phyloP scores from a whole-genome alignment of 1,140 invertebrate species.

The Mizuhopecten yessoensis region DNA sequence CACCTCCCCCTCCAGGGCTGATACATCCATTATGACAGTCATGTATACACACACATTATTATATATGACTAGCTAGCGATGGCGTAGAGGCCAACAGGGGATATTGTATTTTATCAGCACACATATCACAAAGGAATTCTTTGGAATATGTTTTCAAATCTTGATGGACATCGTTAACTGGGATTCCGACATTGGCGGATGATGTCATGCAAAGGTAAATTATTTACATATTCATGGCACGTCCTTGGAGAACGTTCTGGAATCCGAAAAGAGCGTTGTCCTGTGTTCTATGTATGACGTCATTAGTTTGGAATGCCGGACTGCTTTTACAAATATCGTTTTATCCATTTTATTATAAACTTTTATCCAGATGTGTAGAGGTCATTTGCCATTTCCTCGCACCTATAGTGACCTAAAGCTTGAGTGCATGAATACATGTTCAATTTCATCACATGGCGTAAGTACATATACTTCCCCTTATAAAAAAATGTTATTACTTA shows the following conservation, averaged over 20 bases:
- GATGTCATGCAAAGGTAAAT: not conserved
- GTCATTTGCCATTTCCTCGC: too few relatives aligned
- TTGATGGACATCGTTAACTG: not conserved
- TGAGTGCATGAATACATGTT: too few relatives aligned
- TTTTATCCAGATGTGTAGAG: too few relatives aligned
- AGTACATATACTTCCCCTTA: too few relatives aligned
- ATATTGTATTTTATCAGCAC: not conserved
- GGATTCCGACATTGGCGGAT: not conserved
- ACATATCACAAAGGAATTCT: not conserved
- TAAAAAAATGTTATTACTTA: too few relatives aligned
- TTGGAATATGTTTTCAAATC: not conserved
- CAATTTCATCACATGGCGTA: too few relatives aligned
- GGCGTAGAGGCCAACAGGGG: not conserved
- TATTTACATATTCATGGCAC: not conserved
- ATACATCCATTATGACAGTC: not conserved
- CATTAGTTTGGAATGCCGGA: not conserved
- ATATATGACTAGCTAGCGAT: not conserved
- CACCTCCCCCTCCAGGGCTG: not conserved
- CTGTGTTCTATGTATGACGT: not conserved
- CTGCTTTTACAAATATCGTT: too few relatives aligned
- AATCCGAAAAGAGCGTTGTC: not conserved
- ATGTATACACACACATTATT: constrained; percentile 18
- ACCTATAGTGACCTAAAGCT: too few relatives aligned
- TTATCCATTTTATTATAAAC: too few relatives aligned
- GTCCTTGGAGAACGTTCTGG: not conserved